Percentiles rank a stretch among this genome's conserved stretches.
phyloP scores from a whole-genome alignment of 2,797 vertebrate genomes.

The Arremon brunneinucha region DNA sequence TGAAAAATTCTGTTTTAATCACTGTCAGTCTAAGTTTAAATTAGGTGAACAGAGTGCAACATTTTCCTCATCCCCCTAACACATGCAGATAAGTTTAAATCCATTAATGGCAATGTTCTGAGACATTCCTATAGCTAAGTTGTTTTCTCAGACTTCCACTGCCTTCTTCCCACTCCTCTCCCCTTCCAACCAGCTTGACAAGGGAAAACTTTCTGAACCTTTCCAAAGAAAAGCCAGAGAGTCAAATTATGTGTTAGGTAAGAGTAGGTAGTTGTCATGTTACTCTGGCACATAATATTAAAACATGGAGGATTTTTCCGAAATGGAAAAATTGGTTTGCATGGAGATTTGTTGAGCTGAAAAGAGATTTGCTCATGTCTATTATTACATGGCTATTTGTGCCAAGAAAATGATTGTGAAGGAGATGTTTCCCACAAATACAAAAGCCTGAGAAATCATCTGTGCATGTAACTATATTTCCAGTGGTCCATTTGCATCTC shows the following conservation, averaged over 20 bases:
- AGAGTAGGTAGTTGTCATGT: background rate
- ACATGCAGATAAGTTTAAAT: background rate
- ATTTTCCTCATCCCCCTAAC: background rate
- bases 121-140: background rate
- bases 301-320: background rate
- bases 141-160: background rate
- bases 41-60: background rate
- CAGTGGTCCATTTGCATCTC: background rate
- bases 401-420: background rate
- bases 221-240: background rate
- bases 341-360: background rate
- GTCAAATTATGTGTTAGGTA: background rate
- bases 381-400: background rate
- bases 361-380: background rate
- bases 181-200: background rate
- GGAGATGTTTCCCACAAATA: background rate
- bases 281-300: background rate
- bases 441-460: background rate
- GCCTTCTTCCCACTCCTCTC: background rate
- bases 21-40: background rate
- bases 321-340: background rate
- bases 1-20: background rate
- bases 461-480: background rate
- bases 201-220: background rate
- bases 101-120: background rate